A percentile compares a stretch with the other conserved stretches of the same genome.
These are phyloP conservation scores for Apodemia mormo DNA, from an alignment of 2,888 invertebrate species.

Conservation along the genomic window DNA sequence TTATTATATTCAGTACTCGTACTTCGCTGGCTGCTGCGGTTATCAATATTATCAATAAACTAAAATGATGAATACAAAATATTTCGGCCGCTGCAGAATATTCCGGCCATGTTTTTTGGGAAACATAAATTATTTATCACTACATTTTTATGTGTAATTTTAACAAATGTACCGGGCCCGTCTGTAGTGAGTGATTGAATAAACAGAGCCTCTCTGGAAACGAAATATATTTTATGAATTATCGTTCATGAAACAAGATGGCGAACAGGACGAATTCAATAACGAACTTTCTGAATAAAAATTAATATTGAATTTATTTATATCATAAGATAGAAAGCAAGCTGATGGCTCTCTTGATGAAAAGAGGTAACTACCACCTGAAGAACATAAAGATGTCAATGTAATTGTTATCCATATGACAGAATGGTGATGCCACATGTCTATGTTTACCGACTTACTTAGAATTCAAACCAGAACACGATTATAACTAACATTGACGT, in stretches of 20 bases:
- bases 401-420: too few relatives aligned
- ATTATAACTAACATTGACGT: too few relatives aligned
- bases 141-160: slow-evolving; percentile 17
- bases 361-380: too few relatives aligned
- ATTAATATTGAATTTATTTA: neutral
- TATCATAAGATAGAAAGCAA: too few relatives aligned
- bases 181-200: slow-evolving; percentile 16
- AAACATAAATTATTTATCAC: slow-evolving; percentile 13
- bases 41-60: slow-evolving; percentile 16
- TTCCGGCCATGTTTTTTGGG: slow-evolving; percentile 13
- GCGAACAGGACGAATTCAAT: slow-evolving; percentile 1
- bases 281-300: neutral
- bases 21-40: neutral
- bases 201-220: slow-evolving; percentile 8
- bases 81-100: slow-evolving; percentile 4
- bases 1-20: slow-evolving; percentile 9
- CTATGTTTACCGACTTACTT: too few relatives aligned
- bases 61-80: slow-evolving; percentile 11
- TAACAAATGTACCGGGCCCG: slow-evolving; percentile 18
- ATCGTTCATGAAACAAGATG: slow-evolving; percentile 11
- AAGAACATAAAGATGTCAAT: too few relatives aligned
- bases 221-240: slow-evolving; percentile 14
- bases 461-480: too few relatives aligned
- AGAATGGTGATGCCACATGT: too few relatives aligned
- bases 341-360: too few relatives aligned